phyloP scores from a whole-genome alignment of 2,797 vertebrate species.

The Betta splendens region DNA sequence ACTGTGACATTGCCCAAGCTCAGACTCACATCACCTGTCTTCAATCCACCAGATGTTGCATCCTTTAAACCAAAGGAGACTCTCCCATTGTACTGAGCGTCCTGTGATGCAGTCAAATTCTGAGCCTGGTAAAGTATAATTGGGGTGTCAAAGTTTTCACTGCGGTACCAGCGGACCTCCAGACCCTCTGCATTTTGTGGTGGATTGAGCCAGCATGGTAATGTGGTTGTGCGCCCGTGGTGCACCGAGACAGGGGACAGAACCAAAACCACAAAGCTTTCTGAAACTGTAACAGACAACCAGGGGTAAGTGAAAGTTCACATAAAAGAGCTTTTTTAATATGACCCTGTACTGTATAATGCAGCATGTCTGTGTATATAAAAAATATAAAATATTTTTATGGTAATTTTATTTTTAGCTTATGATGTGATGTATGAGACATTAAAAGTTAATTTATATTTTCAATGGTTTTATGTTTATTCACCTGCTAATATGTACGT shows the following conservation, averaged over 20 bases:
- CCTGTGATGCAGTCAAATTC: not conserved
- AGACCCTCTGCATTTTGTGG: constrained; percentile 45
- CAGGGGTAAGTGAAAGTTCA: rapidly evolving
- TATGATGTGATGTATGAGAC: too few species aligned
- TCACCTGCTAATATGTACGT: too few species aligned
- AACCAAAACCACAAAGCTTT: constrained; percentile 20
- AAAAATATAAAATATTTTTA: too few species aligned
- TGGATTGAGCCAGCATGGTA: constrained; percentile 73
- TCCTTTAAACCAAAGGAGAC: constrained; percentile 51
- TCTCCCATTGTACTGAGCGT: constrained; percentile 26
- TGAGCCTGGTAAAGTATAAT: constrained; percentile 37
- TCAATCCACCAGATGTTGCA: constrained; percentile 44
- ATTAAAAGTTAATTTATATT: too few species aligned
- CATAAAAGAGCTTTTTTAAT: too few species aligned
- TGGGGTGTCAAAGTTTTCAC: not conserved
- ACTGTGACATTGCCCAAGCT: constrained; percentile 41
- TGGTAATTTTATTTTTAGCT: too few species aligned
- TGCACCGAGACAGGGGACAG: not conserved
- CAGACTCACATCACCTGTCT: constrained; percentile 65
- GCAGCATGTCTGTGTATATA: too few species aligned
- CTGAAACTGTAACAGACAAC: constrained; percentile 21
- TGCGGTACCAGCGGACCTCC: constrained; percentile 68
- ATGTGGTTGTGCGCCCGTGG: constrained; percentile 2
- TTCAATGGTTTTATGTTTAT: too few species aligned
- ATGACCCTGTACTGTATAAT: too few species aligned